Evolutionary conservation across 2,113 vertebrate species (phyloP).

Genomic region (Rhinichthys klamathensis): DNA sequence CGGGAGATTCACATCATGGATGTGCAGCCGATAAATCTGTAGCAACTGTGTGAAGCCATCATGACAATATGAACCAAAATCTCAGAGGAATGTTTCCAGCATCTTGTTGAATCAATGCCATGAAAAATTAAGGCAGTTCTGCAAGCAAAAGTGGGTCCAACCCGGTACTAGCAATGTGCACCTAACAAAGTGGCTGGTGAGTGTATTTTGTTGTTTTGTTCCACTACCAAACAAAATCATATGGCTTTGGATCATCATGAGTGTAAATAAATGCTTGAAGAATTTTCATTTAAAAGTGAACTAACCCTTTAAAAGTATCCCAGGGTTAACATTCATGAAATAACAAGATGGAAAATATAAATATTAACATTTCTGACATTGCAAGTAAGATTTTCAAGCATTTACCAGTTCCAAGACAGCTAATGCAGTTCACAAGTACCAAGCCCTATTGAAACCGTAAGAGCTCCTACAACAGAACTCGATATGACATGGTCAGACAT

Average conservation of each 20-base stretch:
- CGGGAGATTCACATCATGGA: too few species aligned
- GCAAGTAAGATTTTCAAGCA: not conserved
- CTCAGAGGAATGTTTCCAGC: too few species aligned
- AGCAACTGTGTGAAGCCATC: too few species aligned
- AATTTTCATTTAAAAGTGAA: not conserved
- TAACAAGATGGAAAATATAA: not conserved
- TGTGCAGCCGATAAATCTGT: too few species aligned
- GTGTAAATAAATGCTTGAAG: not conserved
- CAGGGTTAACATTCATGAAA: not conserved
- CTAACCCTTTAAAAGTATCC: not conserved
- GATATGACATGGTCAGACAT: constrained; percentile 16
- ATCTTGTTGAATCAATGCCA: too few species aligned
- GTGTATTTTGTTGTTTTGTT: not conserved
- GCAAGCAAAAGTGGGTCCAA: too few species aligned
- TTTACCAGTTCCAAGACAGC: constrained; percentile 7
- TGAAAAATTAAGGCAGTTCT: too few species aligned
- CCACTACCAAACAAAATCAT: not conserved
- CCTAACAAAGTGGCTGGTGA: not conserved
- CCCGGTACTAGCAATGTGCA: not conserved
- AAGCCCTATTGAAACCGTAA: not conserved
- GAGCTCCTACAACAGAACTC: not conserved
- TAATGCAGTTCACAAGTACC: constrained; percentile 19
- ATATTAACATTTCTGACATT: constrained; percentile 4
- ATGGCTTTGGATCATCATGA: not conserved
- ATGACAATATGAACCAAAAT: too few species aligned